Evolutionary conservation across 2,888 invertebrate genomes (phyloP).

Genomic region (Ligdia adustata): DNA sequence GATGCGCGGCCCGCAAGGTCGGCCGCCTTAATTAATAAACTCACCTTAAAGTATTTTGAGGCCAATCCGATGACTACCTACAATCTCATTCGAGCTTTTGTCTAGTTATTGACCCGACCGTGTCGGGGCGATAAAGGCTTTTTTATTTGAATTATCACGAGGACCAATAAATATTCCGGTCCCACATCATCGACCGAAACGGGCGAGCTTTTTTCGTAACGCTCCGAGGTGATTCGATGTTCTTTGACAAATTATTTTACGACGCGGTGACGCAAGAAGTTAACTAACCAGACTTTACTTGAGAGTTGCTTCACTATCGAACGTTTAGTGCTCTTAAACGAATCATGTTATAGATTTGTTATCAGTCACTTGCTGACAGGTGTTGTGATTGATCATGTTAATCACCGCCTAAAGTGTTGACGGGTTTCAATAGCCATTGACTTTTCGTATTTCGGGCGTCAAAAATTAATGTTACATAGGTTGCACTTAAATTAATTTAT

Average conservation of each 20-base stretch:
- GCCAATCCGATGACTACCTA: slow-evolving; percentile 80
- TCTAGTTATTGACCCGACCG: slow-evolving; percentile 79
- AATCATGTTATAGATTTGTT: slow-evolving; percentile 36
- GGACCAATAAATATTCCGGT: slow-evolving; percentile 29
- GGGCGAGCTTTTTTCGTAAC: slow-evolving; percentile 14
- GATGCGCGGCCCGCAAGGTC: slow-evolving; percentile 82
- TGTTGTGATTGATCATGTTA: slow-evolving; percentile 38
- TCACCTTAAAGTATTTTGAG: slow-evolving; percentile 83
- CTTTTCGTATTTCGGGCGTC: slow-evolving; percentile 25
- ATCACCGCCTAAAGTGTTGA: slow-evolving; percentile 35
- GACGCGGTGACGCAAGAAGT: slow-evolving; percentile 24
- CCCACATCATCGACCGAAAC: slow-evolving; percentile 14
- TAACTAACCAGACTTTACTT: slow-evolving; percentile 9
- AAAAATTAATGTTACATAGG: slow-evolving; percentile 25
- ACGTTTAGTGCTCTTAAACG: slow-evolving; percentile 30
- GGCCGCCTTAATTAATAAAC: slow-evolving; percentile 84
- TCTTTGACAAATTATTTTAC: slow-evolving; percentile 28
- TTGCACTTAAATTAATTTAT: no score
- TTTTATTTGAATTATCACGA: slow-evolving; percentile 56
- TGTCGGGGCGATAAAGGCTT: slow-evolving; percentile 55
- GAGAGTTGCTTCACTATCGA: slow-evolving; percentile 18
- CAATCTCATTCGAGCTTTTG: slow-evolving; percentile 79
- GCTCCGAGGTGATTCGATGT: slow-evolving; percentile 4
- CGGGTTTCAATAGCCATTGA: slow-evolving; percentile 34
- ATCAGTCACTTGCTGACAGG: slow-evolving; percentile 34